Percentiles rank a stretch among this genome's conserved stretches.
Conservation (phyloP, 2,888 invertebrate species). For the Enchytraeus crypticus region DNA sequence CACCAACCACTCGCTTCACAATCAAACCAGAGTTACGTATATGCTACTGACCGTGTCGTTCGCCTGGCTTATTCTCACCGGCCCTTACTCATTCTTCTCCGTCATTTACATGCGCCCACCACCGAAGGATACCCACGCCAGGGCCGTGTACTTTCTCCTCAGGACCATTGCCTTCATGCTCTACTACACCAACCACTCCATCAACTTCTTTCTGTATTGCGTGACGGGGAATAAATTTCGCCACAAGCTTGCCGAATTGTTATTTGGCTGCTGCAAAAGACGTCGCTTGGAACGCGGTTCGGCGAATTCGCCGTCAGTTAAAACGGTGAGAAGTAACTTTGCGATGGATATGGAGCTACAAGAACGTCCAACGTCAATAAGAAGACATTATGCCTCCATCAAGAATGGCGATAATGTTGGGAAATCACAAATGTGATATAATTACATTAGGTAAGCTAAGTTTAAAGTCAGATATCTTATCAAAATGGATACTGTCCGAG, state of each 20-base stretch:
- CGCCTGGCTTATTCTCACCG: conserved; percentile 22
- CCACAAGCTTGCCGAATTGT: conserved; percentile 4
- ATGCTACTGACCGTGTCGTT: conserved; percentile 22
- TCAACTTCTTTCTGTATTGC: conserved; percentile 25
- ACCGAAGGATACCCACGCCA: not conserved
- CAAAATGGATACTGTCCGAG: too few species aligned
- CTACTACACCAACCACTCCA: conserved; percentile 21
- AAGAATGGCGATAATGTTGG: too few species aligned
- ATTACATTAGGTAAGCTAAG: too few species aligned
- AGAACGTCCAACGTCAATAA: not conserved
- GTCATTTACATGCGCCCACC: not conserved
- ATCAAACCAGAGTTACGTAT: conserved; percentile 5
- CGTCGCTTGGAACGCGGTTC: not conserved
- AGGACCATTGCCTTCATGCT: conserved; percentile 20
- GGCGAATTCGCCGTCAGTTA: not conserved
- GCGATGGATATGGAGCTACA: not conserved
- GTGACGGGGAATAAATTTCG: conserved; percentile 21
- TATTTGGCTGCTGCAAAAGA: not conserved
- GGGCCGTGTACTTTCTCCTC: not conserved
- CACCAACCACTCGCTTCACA: not conserved
- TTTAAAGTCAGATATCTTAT: too few species aligned
- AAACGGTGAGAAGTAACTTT: conserved; percentile 4
- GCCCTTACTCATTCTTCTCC: conserved; percentile 13
- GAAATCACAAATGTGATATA: too few species aligned
- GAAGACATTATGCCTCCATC: too few species aligned